A percentile compares a stretch with the other conserved stretches of the same genome.
These are phyloP conservation scores for Nothocercus julius DNA, from an alignment of 2,113 vertebrate species.

Conservation along the genomic window DNA sequence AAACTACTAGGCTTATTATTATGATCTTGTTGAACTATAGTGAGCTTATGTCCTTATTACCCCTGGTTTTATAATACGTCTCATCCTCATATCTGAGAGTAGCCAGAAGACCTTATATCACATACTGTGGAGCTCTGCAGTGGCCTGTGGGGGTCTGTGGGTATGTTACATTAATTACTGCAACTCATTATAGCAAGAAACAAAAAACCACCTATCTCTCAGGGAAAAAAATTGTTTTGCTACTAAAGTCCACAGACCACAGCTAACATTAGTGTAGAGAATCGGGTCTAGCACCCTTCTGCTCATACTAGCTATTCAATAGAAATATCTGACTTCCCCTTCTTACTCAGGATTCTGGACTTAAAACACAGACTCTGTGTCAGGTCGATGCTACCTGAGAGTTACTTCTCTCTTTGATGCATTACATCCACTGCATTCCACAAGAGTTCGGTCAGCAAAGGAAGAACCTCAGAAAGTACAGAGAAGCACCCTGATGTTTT, in stretches of 20 bases:
- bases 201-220: not conserved
- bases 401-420: not conserved
- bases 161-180: slow-evolving; percentile 42
- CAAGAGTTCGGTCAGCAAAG: not conserved
- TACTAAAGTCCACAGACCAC: not conserved
- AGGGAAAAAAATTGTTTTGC: not conserved
- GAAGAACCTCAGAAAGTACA: not conserved
- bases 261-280: not conserved
- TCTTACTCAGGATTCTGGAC: not conserved
- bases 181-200: not conserved
- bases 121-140: accelerated
- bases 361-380: not conserved
- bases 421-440: not conserved
- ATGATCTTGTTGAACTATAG: not conserved
- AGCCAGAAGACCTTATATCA: not conserved
- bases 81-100: not conserved
- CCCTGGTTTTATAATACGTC: slow-evolving; percentile 13
- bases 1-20: not conserved
- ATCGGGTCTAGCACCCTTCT: not conserved
- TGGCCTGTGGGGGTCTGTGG: not conserved
- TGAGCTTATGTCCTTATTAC: not conserved
- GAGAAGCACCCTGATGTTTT: not conserved
- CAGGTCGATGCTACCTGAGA: not conserved
- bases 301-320: not conserved
- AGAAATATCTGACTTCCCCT: not conserved